Base-by-base conservation (phyloP, 2,888 invertebrate genomes). In the Phrixothrix hirtus region DNA sequence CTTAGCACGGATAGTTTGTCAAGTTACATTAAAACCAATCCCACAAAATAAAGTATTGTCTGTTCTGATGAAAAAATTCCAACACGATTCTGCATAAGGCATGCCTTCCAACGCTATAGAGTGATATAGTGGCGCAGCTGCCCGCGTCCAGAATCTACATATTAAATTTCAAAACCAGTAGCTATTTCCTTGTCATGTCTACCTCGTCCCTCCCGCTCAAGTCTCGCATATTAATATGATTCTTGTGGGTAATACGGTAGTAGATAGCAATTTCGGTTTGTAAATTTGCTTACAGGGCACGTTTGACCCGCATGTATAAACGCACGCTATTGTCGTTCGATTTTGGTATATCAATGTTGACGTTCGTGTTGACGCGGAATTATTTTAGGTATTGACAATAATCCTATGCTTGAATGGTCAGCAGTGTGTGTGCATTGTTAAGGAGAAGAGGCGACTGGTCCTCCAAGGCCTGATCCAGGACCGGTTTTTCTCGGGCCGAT, bases 401-500 rank as follows among this genome's bases (percentile, higher is more conserved):
- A 53, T 48, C 48, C 21, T 30, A 36, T 35, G 52, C 30, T 52
- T 36, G 41, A 46, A 42, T 37, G 41, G 41, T 46, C 41, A 48
- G 13, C 27, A 26, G 29, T 38, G 32, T 13, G 35, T n/a, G 15
- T 10, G 42, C 30, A 46, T 49, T 39, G 49, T 54, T 43, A 42
- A 36, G 32, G 31, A 45, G 34, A 21, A 29, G 45, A 52, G 42
- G 30, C 41, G 48, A 49, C 39, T 34, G 36, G 55, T 49, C 41
- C 41, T 42, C 49, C 48, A 35, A 44, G 52, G 56, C 44, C 34
- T 41, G 57, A 50, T 35, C 42, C 37, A 48, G 67, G 71, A 71
- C 70, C 69, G 71, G 68, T 70, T 70, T 68, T 68, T 67, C 69
- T 66, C 66, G 63, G 46, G 66, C 64, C 68, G 71, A 72, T 74